These are phyloP conservation scores for Leptinotarsa peninsularis DNA, from an alignment of 2,888 invertebrate species.

Conservation along the genomic window DNA sequence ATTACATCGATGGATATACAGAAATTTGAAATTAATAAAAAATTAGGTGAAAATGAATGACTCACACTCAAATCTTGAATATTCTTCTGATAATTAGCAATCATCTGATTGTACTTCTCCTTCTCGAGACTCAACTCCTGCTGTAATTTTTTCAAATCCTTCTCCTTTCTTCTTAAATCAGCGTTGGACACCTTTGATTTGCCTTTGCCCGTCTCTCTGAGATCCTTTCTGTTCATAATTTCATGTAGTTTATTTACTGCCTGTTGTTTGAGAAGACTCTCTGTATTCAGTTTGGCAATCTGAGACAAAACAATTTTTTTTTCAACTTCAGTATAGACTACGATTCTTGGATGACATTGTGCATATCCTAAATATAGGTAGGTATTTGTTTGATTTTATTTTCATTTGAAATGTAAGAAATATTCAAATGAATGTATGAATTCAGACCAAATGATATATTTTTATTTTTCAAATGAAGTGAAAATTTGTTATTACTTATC, in stretches of 20 bases:
- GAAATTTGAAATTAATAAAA: not conserved
- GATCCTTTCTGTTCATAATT: conserved; percentile 93
- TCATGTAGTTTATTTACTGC: conserved; percentile 98
- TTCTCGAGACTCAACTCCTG: conserved; percentile 94
- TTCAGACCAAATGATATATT: not conserved
- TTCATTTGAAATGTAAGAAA: too few species aligned
- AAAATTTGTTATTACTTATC: not conserved
- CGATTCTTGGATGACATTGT: too few species aligned
- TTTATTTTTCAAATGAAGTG: not conserved
- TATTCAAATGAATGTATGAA: too few species aligned
- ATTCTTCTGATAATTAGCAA: conserved; percentile 85
- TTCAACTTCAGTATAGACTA: too few species aligned
- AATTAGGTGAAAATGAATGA: conserved; percentile 32
- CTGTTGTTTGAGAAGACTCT: conserved; percentile 89
- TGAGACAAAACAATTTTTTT: conserved; percentile 11
- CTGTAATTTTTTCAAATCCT: conserved; percentile 93
- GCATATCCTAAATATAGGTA: too few species aligned
- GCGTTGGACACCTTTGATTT: conserved; percentile 84
- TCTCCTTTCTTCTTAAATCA: conserved; percentile 89
- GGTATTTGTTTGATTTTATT: too few species aligned
- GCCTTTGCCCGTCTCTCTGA: conserved; percentile 73
- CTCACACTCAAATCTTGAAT: conserved; percentile 78
- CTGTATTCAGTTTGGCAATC: conserved; percentile 84
- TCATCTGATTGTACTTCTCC: conserved; percentile 92
- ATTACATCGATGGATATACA: not conserved